Conservation (phyloP, 35 echinoderm and acorn worm species). For the Patiria miniata region DNA sequence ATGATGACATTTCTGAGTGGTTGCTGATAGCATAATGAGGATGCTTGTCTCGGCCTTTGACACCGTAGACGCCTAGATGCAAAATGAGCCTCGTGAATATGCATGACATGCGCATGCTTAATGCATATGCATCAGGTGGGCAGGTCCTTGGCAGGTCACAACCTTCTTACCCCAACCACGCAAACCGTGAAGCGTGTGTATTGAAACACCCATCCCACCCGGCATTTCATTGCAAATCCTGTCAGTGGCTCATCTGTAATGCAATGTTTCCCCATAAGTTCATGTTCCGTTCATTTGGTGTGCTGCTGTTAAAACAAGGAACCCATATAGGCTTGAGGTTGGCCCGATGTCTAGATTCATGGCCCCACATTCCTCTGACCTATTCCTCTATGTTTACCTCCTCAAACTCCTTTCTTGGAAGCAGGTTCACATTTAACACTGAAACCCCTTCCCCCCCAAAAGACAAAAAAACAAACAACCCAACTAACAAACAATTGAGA, state of each 20-base stretch:
- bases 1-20: not conserved
- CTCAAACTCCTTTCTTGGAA: not conserved
- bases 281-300: slow-evolving; percentile 1
- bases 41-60: not conserved
- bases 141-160: slow-evolving; percentile 20
- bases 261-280: not conserved
- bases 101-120: slow-evolving; percentile 26
- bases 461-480: not conserved
- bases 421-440: not conserved
- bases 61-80: not conserved
- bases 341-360: too few relatives aligned
- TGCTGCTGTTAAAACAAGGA: not conserved
- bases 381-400: not conserved
- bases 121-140: slow-evolving; percentile 20
- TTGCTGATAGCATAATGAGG: not conserved
- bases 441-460: not conserved
- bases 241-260: not conserved
- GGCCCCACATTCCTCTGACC: not conserved
- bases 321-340: not conserved
- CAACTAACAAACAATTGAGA: too few relatives aligned
- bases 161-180: not conserved
- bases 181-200: not conserved
- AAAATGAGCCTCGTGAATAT: not conserved
- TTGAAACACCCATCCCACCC: not conserved
- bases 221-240: not conserved